phyloP scores from a whole-genome alignment of 1,140 invertebrate genomes.

The Wiebesia pumilae region DNA sequence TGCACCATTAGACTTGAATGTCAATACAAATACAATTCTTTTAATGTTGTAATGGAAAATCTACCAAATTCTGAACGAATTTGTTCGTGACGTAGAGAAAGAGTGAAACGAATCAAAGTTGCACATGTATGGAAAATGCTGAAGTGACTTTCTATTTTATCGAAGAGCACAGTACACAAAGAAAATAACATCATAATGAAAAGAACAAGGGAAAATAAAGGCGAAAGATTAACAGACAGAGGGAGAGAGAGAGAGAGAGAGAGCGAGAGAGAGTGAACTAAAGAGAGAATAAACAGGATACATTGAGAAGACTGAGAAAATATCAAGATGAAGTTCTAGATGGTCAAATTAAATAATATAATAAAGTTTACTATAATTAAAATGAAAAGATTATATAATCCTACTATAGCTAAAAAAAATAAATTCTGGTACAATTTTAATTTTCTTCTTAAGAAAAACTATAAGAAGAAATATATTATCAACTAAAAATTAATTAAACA shows the following conservation, averaged over 20 bases:
- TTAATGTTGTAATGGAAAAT: constrained; percentile 37
- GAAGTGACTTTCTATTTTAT: constrained; percentile 40
- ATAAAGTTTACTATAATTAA: too few species aligned
- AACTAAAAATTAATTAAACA: too few species aligned
- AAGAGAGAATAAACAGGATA: too few species aligned
- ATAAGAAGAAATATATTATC: too few species aligned
- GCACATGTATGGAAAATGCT: constrained; percentile 49
- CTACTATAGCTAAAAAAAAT: too few species aligned
- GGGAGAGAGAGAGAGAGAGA: constrained; percentile 25
- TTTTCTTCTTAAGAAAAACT: too few species aligned
- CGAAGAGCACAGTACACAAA: background rate
- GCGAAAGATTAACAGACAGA: constrained; percentile 11
- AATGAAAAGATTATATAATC: too few species aligned
- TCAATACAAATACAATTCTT: constrained; percentile 30
- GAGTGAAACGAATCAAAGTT: constrained; percentile 1
- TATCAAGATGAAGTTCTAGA: too few species aligned
- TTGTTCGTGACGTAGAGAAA: constrained; percentile 39
- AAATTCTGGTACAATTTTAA: too few species aligned
- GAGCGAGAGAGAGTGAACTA: too few species aligned
- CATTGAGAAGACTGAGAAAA: too few species aligned
- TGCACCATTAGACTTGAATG: constrained; percentile 44
- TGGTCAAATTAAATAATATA: too few species aligned
- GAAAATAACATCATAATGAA: constrained; percentile 29
- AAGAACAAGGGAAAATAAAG: background rate
- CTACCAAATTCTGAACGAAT: constrained; percentile 25